Base-by-base conservation (phyloP, 1,140 invertebrate genomes). In the Epicauta chinensis region DNA sequence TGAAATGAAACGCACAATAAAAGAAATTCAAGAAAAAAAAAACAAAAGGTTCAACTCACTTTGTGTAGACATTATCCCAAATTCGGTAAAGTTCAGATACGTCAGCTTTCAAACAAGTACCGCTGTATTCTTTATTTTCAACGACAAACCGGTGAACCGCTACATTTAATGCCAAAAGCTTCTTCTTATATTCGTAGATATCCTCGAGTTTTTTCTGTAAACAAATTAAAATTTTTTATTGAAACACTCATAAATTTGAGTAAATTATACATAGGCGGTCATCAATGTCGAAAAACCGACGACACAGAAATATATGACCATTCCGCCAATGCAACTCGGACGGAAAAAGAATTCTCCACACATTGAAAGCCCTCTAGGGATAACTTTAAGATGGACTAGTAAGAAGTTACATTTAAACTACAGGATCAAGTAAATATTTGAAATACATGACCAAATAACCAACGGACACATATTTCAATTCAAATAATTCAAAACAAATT, bases 11-110 rank as follows among this genome's bases (percentile, higher is more conserved):
- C 23, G 23, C 7, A 36, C 10, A 36, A 10, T 5, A 56, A 48
- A 52, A 40, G 50, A 53, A 53, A 56, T 56, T 49, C 53, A 44
- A 39, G 13, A 49, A 55, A 55, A 42, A 49, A 53, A 23, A 23
- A 2, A 23, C 1, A 23, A 23, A 3, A 23, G 6, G 7, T 5
- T 2, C 38, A 23, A 75, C 77, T 80, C 66, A 90, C 87, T 82
- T 80, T 71, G 84, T 79, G 70, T 83, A 79, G 0, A 81, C 80
- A 52, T 87, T 84, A 53, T 89, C 86, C 82, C 86, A 91, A 15
- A 84, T 76, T 16, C 81, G 75, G 55, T 89, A 85, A 55, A 91
- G 73, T 39, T 87, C 81, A 40, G 82, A 78, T 34, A 91, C 79
- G 34, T 85, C 83, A 34, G 84, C 78, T 57, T 87, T 86, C 35